Percentiles rank a stretch among this genome's conserved stretches.
phyloP scores from a whole-genome alignment of 2,113 vertebrate genomes.

The Promerops cafer region DNA sequence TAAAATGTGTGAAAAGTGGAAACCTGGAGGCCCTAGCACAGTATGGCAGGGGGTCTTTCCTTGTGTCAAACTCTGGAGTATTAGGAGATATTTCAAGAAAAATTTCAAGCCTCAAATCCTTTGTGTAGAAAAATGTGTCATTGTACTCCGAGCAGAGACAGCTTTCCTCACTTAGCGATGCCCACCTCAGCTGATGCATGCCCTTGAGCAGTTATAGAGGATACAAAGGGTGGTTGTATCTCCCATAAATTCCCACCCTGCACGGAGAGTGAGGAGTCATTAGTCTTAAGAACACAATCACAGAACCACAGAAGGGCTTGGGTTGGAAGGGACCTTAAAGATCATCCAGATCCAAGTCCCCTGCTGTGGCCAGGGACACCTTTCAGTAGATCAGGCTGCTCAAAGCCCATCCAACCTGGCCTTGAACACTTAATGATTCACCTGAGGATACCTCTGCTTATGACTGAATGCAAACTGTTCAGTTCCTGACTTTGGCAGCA shows the following conservation, averaged over 20 bases:
- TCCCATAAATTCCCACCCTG: not conserved
- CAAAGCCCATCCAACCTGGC: not conserved
- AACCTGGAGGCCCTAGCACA: not conserved
- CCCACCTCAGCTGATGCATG: not conserved
- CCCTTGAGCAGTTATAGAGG: accelerated
- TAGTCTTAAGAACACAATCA: not conserved
- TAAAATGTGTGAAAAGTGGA: not conserved
- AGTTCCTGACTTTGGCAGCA: not conserved
- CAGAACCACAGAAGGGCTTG: accelerated
- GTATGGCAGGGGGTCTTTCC: not conserved
- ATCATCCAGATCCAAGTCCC: not conserved
- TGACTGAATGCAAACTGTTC: not conserved
- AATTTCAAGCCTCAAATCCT: not conserved
- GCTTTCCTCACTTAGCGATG: not conserved
- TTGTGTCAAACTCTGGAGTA: not conserved
- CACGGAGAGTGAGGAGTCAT: accelerated
- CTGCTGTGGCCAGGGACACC: not conserved
- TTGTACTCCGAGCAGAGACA: not conserved
- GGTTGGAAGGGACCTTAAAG: not conserved
- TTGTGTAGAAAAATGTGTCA: not conserved
- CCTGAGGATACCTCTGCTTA: not conserved
- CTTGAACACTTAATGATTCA: not conserved
- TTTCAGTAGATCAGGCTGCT: not conserved
- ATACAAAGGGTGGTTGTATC: not conserved
- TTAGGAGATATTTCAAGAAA: not conserved